Evolutionary conservation across 2,113 vertebrate genomes (phyloP), one percentile per base, ranked within the genome.

Genomic region (Natator depressus): DNA sequence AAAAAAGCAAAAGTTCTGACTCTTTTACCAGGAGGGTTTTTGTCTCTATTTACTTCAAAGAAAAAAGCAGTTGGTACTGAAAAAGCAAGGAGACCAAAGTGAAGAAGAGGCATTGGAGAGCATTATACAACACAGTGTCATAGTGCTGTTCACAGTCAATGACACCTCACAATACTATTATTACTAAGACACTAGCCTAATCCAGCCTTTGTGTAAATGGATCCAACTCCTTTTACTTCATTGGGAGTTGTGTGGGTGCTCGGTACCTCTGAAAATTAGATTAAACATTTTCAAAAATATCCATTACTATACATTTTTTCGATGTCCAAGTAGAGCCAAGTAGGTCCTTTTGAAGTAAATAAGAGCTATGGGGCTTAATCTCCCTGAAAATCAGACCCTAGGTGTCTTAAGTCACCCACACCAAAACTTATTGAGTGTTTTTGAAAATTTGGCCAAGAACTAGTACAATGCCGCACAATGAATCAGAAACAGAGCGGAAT

Each of bases 81-180:
- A 92, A 69, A 94, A 90, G 88, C 80, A 83, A 93, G 24, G 47
- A 89, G 51, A 19, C 8, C 53, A 82, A 93, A 94, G 80, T 76
- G 59, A 87, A 55, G 92, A 92, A 54, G 93, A 92, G 31, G 57
- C 79, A 85, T 0, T 25, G 78, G 53, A 86, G 53, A 54, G 47
- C 89, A 92, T 92, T n/a, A 29, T 8, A 1, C 82, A 54, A 80
- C 91, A 92, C 78, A 69, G 91, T 96, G 81, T 91, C 83, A 90
- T 25, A 87, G 59, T 91, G 42, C 59, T 90, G 25, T 79, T 72
- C n/a, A 72, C 65, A 25, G 47, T 90, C 94, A 95, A 90, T 94
- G 89, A 90, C 89, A 83, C 47, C 79, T 75, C 89, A 79, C 47
- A 92, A 92, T 51, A 22, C 75, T 95, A 88, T 92, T 96, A 87